phyloP scores from a whole-genome alignment of 2,888 invertebrate genomes.

The Blomia tropicalis region DNA sequence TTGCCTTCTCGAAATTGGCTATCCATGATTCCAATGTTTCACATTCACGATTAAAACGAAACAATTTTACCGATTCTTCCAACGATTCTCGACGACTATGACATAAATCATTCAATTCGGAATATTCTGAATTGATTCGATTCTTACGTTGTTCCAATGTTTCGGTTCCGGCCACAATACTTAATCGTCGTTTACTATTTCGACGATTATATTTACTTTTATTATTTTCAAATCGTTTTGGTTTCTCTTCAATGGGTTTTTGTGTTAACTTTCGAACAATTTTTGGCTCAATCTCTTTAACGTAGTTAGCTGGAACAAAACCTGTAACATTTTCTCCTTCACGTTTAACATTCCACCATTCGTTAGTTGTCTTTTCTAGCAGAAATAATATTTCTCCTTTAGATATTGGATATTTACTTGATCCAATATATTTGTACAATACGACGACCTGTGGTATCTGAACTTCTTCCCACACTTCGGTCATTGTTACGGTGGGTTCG shows the following conservation, averaged over 20 bases:
- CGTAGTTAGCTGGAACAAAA: constrained; percentile 93
- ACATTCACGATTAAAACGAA: constrained; percentile 85
- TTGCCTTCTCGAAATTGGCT: constrained; percentile 52
- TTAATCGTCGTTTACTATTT: constrained; percentile 22
- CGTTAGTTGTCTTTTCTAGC: constrained; percentile 81
- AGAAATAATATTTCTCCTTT: constrained; percentile 81
- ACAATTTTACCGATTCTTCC: constrained; percentile 78
- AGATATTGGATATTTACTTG: constrained; percentile 64
- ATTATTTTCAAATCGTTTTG: constrained; percentile 48
- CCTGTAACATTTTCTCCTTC: constrained; percentile 67
- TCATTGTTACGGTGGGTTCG: constrained; percentile 63
- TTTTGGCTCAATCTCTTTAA: constrained; percentile 74
- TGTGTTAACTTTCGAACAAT: constrained; percentile 43
- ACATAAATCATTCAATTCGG: constrained; percentile 61
- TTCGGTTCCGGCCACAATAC: constrained; percentile 36
- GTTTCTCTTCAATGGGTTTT: constrained; percentile 65
- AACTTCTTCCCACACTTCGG: constrained; percentile 69
- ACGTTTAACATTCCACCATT: constrained; percentile 98
- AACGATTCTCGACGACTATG: constrained; percentile 60
- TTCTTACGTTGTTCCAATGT: constrained; percentile 63
- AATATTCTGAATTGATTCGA: constrained; percentile 62
- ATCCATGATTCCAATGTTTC: constrained; percentile 97
- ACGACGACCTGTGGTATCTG: constrained; percentile 62
- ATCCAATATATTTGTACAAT: constrained; percentile 75
- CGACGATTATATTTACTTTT: constrained; percentile 8